A percentile compares a stretch with the other conserved stretches of the same genome.
These are phyloP conservation scores for Drosophila willistoni DNA, from an alignment of 1,140 invertebrate genomes.

Conservation along the genomic window DNA sequence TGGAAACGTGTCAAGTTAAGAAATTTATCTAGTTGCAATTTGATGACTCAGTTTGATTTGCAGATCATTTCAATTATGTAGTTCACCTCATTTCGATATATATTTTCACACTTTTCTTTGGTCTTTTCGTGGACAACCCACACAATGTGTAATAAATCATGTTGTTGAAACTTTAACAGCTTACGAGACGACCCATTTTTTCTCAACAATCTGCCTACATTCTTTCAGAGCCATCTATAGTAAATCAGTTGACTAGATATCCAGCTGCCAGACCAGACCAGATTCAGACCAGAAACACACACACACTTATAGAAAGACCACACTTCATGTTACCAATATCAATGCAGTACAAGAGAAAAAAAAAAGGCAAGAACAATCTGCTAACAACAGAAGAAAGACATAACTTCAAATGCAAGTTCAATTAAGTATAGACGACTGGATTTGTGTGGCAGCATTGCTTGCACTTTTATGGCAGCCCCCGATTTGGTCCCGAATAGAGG, in stretches of 20 bases:
- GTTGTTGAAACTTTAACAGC: slow-evolving; percentile 6
- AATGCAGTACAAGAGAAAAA: not conserved
- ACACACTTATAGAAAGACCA: not conserved
- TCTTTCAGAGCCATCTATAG: slow-evolving; percentile 4
- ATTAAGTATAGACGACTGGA: slow-evolving; percentile 36
- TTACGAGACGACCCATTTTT: slow-evolving; percentile 6
- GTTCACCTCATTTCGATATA: not conserved
- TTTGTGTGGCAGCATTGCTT: slow-evolving; percentile 33
- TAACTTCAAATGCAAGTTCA: slow-evolving; percentile 57
- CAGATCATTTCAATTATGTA: slow-evolving; percentile 36
- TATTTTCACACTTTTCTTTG: slow-evolving; percentile 1
- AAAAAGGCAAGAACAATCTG: slow-evolving; percentile 16
- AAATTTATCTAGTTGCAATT: not conserved
- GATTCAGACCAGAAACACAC: not conserved
- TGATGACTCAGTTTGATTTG: slow-evolving; percentile 12
- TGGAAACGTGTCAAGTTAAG: not conserved
- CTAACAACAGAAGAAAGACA: slow-evolving; percentile 39
- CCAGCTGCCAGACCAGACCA: slow-evolving; percentile 2
- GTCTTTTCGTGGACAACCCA: not conserved
- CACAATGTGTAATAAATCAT: slow-evolving; percentile 9
- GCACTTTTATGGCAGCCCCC: slow-evolving; percentile 68
- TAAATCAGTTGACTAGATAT: slow-evolving; percentile 9
- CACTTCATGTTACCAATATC: slow-evolving; percentile 7
- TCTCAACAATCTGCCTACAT: slow-evolving; percentile 6
- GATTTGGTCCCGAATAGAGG: slow-evolving; percentile 9